phyloP scores from a whole-genome alignment of 1,140 invertebrate species.

The Drosophila mojavensis region DNA sequence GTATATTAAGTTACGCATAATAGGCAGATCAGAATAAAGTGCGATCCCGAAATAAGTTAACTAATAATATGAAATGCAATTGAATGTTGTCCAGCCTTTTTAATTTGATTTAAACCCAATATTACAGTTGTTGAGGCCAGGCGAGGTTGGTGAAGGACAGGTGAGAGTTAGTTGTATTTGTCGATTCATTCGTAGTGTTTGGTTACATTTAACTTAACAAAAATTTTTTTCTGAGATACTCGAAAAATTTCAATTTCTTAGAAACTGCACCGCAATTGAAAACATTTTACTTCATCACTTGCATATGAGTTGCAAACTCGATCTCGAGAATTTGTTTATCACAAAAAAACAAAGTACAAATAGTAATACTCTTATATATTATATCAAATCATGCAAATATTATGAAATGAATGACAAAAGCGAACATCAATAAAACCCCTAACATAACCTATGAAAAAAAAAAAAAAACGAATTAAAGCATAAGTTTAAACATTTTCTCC shows the following conservation, averaged over 20 bases:
- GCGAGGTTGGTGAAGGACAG: slow-evolving; percentile 91
- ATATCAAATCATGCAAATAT: background rate
- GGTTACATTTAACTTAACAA: slow-evolving; percentile 44
- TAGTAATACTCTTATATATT: background rate
- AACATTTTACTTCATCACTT: slow-evolving; percentile 1
- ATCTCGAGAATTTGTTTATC: background rate
- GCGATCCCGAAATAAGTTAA: background rate
- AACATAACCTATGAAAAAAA: too few species aligned
- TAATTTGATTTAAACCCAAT: slow-evolving; percentile 59
- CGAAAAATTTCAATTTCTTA: slow-evolving; percentile 2
- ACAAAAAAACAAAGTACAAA: background rate
- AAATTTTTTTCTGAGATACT: slow-evolving; percentile 14
- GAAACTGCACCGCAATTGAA: background rate
- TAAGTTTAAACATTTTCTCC: too few species aligned
- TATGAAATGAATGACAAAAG: too few species aligned
- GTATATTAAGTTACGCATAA: background rate
- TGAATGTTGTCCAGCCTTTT: slow-evolving; percentile 36
- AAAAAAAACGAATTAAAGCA: too few species aligned
- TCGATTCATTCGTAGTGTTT: slow-evolving; percentile 50
- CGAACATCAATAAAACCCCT: too few species aligned
- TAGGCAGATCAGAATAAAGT: background rate
- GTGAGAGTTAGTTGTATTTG: slow-evolving; percentile 84
- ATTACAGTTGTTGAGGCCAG: slow-evolving; percentile 89
- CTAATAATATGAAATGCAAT: slow-evolving; percentile 25
- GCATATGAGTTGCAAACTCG: slow-evolving; percentile 18